Base-by-base conservation (phyloP, 2,888 invertebrate species). In the Drosophila lacicola region DNA sequence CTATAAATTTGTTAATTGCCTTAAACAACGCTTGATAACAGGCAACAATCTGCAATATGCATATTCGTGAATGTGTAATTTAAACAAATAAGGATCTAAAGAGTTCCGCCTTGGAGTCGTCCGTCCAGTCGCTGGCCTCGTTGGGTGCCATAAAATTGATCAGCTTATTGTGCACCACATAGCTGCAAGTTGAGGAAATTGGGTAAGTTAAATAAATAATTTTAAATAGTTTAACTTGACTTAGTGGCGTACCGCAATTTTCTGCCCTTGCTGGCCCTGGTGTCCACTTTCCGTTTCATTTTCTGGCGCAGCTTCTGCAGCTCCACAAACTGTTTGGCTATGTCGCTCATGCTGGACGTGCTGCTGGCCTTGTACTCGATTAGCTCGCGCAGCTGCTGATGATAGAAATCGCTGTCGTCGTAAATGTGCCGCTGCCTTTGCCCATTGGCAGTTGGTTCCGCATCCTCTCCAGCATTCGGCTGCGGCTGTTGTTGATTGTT, bases 391-490 rank as follows among this genome's bases (percentile, higher is more conserved):
- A 99, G 93, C 58, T 98, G 93, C 88, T 98, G 97, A 92, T 98
- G 98, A 92, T 99, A 99, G 92, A 99, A 99, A 91, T 99, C 99
- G 86, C 96, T 97, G 90, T 99, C 99, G 91, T 99, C 98, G 93
- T 97, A 99, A 86, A 99, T 96, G 93, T 99, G 97, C 0, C 67
- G 34, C 90, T 76, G 50, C 4, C 68, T 46, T 25, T 60, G 47
- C 17, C 11, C 17, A 5, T 44, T 54, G 2, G 6, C 21, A 0
- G 5, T 14, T 11, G 9, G 17, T 14, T 65, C 61, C 2, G 51
- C 5, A 4, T 53, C 19, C 4, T 55, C 54, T 41, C 9, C 41
- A 1, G 41, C n/a, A n/a, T 8, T 41, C 6, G 21, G 14, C 96
- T 62, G 53, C 11, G 65, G 70, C 9, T 45, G 45, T 96, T 56